Conservation (phyloP, 2,797 vertebrate species). For the Danio albolineatus region DNA sequence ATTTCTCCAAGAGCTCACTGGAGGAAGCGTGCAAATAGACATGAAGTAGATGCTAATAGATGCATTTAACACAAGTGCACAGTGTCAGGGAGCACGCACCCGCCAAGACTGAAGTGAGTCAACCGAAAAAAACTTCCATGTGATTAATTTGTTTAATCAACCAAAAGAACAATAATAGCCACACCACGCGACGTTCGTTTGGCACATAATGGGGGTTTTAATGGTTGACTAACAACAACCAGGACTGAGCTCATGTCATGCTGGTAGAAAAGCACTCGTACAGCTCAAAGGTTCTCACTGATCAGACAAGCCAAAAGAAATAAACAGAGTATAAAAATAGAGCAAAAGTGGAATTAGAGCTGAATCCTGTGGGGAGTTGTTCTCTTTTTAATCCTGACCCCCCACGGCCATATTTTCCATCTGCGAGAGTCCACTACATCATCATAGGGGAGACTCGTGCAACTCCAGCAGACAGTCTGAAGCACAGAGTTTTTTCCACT, state of each 20-base stretch:
- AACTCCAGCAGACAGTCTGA: constrained; percentile 29
- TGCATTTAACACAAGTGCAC: constrained; percentile 4
- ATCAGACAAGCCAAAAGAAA: constrained; percentile 74
- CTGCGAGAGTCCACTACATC: constrained; percentile 74
- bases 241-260: constrained; percentile 17
- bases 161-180: constrained; percentile 21
- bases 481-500: constrained; percentile 39
- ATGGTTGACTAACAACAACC: constrained; percentile 20
- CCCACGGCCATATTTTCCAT: constrained; percentile 78
- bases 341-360: constrained; percentile 73
- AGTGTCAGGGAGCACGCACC: not conserved
- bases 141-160: constrained; percentile 20
- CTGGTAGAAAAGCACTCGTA: constrained; percentile 22
- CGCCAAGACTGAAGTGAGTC: not conserved
- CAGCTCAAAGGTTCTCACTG: constrained; percentile 60
- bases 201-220: constrained; percentile 3
- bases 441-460: constrained; percentile 55
- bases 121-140: not conserved
- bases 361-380: constrained; percentile 72
- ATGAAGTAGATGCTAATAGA: constrained; percentile 25
- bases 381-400: constrained; percentile 75
- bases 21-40: constrained; percentile 54
- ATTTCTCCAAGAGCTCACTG: constrained; percentile 58
- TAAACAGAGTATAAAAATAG: constrained; percentile 74
- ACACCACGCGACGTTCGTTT: constrained; percentile 9